phyloP scores from a whole-genome alignment of 2,888 invertebrate species.

The Caenorhabditis angaria region DNA sequence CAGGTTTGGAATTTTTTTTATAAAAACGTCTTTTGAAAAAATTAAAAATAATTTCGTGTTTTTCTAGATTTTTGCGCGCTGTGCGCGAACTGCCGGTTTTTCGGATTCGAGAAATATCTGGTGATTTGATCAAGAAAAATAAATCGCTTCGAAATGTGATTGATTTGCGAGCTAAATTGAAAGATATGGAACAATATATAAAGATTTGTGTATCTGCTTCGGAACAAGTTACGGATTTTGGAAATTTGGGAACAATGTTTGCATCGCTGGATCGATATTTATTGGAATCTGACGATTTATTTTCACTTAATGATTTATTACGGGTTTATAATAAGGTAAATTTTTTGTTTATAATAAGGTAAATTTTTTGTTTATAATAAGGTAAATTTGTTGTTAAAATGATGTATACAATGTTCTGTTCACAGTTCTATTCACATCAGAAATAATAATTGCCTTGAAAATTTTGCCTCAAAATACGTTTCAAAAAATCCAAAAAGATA shows the following conservation, averaged over 20 bases:
- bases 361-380: background rate
- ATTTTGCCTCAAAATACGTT: no score
- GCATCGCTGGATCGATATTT: slow-evolving; percentile 61
- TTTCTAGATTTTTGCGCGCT: slow-evolving; percentile 30
- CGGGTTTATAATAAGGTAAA: slow-evolving; percentile 59
- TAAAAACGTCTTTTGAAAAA: background rate
- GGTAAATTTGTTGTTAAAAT: background rate
- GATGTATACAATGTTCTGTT: no score
- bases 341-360: background rate
- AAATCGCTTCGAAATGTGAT: slow-evolving; percentile 37
- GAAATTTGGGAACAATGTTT: slow-evolving; percentile 64
- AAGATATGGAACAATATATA: slow-evolving; percentile 77
- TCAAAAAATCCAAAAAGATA: no score
- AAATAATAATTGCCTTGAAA: no score
- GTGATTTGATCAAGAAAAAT: slow-evolving; percentile 37
- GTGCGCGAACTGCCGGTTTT: slow-evolving; percentile 40
- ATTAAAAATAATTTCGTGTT: background rate
- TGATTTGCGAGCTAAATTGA: slow-evolving; percentile 79
- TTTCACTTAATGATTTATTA: slow-evolving; percentile 65
- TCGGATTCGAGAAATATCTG: slow-evolving; percentile 19
- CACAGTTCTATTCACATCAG: no score
- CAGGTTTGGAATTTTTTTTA: slow-evolving; percentile 72
- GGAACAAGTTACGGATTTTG: slow-evolving; percentile 28
- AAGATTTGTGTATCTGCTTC: slow-evolving; percentile 41
- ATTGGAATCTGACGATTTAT: slow-evolving; percentile 57